Percentiles rank a stretch among this genome's conserved stretches.
Conservation (phyloP, 2,113 vertebrate species). For the Corvus hawaiiensis region DNA sequence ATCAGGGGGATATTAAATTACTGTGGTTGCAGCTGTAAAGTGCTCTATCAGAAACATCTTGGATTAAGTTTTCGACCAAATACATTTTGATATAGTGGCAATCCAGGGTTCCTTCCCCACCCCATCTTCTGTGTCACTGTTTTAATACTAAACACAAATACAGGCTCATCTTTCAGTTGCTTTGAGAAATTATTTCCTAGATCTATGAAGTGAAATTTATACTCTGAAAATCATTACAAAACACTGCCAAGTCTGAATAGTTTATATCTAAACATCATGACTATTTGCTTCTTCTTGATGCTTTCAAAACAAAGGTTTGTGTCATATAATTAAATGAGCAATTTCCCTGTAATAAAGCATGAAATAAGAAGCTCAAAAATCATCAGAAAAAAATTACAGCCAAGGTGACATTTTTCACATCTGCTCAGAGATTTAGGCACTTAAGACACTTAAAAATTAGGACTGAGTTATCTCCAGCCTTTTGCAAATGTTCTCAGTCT, state of each 20-base stretch:
- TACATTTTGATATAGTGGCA: slow-evolving; percentile 27
- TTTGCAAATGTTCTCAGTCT: not conserved
- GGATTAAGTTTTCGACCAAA: slow-evolving; percentile 36
- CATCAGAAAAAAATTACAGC: not conserved
- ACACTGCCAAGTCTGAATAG: not conserved
- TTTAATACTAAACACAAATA: slow-evolving; percentile 11
- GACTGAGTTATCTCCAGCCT: not conserved
- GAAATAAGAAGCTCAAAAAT: not conserved
- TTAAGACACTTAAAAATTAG: not conserved
- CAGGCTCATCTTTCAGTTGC: slow-evolving; percentile 10
- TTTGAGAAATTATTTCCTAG: slow-evolving; percentile 31
- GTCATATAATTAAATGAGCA: not conserved
- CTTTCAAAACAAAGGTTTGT: not conserved
- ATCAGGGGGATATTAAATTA: slow-evolving; percentile 52
- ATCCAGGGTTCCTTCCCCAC: not conserved
- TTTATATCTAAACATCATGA: not conserved
- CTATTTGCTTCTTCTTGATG: not conserved
- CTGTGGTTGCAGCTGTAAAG: slow-evolving; percentile 30
- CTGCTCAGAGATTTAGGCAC: not conserved
- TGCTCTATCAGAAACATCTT: slow-evolving; percentile 23
- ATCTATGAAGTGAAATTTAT: not conserved
- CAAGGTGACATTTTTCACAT: not conserved
- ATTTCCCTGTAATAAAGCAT: not conserved
- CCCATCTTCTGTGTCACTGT: slow-evolving; percentile 5
- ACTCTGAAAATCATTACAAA: not conserved